phyloP scores from a whole-genome alignment of 2,888 invertebrate genomes.

The Saturnia japonica region DNA sequence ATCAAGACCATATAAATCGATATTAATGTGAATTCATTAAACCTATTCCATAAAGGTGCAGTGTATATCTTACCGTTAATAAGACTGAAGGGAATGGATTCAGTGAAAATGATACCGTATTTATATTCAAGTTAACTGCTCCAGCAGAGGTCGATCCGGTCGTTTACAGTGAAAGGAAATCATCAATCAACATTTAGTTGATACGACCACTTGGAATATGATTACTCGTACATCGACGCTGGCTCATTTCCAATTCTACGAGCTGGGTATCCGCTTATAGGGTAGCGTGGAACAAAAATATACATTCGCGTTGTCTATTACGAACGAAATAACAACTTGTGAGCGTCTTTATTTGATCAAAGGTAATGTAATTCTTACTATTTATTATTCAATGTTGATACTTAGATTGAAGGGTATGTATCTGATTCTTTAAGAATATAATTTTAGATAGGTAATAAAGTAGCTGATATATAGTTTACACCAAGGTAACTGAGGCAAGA shows the following conservation, averaged over 20 bases:
- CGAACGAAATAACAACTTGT: neutral
- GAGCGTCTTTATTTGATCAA: neutral
- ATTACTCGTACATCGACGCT: slow-evolving; percentile 67
- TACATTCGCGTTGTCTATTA: slow-evolving; percentile 10
- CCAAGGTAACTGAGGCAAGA: neutral
- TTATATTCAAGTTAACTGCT: slow-evolving; percentile 49
- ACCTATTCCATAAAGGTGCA: slow-evolving; percentile 23
- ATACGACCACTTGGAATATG: slow-evolving; percentile 70
- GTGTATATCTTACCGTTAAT: slow-evolving; percentile 26
- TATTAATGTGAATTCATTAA: slow-evolving; percentile 20
- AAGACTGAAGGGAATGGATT: slow-evolving; percentile 29
- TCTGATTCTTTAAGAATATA: neutral
- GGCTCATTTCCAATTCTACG: slow-evolving; percentile 68
- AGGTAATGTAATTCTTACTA: neutral
- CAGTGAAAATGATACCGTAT: slow-evolving; percentile 40
- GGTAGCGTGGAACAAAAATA: slow-evolving; percentile 8
- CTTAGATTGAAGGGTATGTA: neutral
- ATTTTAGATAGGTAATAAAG: neutral
- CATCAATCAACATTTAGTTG: slow-evolving; percentile 73
- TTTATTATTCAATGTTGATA: neutral
- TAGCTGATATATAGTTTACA: neutral
- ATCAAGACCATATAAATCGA: slow-evolving; percentile 21
- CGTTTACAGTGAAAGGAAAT: slow-evolving; percentile 63
- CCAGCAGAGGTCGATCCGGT: slow-evolving; percentile 54
- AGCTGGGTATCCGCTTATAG: slow-evolving; percentile 23